Percentiles rank a stretch among this genome's conserved stretches.
Evolutionary conservation across 2,113 vertebrate genomes (phyloP).

Genomic region (Pseudorectes ferrugineus): DNA sequence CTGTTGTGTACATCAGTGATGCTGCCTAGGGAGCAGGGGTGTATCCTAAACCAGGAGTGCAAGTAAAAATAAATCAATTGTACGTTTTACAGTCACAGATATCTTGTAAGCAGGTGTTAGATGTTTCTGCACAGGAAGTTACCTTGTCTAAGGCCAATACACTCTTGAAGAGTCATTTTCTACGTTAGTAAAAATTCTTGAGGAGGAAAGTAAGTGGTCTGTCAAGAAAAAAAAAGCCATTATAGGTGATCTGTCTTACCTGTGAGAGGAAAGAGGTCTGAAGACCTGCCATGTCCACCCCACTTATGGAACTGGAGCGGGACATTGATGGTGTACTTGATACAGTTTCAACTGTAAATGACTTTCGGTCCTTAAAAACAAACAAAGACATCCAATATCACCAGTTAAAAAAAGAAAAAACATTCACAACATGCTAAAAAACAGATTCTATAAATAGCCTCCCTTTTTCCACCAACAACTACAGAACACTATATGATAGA

Average conservation of each 20-base stretch:
- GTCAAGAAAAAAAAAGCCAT: background rate
- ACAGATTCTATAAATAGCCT: background rate
- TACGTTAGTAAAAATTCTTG: background rate
- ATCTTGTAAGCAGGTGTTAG: background rate
- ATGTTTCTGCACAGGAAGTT: background rate
- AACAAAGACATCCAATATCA: background rate
- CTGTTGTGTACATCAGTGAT: too few species aligned
- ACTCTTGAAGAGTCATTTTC: background rate
- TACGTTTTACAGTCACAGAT: background rate
- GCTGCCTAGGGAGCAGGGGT: background rate
- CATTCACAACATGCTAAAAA: background rate
- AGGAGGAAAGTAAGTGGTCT: background rate
- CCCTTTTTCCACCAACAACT: background rate
- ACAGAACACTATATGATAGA: background rate
- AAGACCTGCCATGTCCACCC: slow-evolving; percentile 83
- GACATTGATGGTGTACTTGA: slow-evolving; percentile 90
- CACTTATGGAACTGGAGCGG: slow-evolving; percentile 93
- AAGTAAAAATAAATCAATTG: background rate
- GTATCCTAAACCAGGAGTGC: background rate
- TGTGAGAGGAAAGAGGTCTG: slow-evolving; percentile 86
- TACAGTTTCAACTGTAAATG: slow-evolving; percentile 75
- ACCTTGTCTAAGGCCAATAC: background rate
- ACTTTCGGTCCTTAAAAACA: slow-evolving; percentile 83
- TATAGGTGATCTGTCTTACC: slow-evolving; percentile 63
- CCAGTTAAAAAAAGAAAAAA: background rate